Percentiles rank a stretch among this genome's conserved stretches.
phyloP scores from a whole-genome alignment of 1,140 invertebrate species.

The Trachymyrmex cornetzi region DNA sequence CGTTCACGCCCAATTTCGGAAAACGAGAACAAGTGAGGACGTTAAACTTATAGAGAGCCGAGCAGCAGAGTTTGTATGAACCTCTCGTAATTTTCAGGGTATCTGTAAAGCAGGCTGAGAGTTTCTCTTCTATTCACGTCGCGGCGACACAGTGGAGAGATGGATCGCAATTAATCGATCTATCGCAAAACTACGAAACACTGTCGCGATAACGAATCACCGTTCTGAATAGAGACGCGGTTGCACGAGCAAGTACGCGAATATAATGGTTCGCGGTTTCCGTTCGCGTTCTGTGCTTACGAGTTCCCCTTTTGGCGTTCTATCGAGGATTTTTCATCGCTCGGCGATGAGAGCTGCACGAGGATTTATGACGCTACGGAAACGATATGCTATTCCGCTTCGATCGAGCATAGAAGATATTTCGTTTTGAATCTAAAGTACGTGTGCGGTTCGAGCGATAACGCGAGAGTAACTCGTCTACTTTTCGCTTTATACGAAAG shows the following conservation, averaged over 20 bases:
- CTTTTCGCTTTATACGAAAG: neutral
- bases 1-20: neutral
- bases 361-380: conserved; percentile 49
- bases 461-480: conserved; percentile 31
- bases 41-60: conserved; percentile 29
- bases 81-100: conserved; percentile 66
- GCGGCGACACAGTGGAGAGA: conserved; percentile 57
- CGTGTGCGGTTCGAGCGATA: conserved; percentile 29
- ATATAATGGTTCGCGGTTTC: conserved; percentile 57
- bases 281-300: conserved; percentile 46
- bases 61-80: conserved; percentile 57
- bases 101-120: conserved; percentile 54
- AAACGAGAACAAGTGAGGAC: conserved; percentile 9
- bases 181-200: conserved; percentile 67
- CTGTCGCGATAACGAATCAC: conserved; percentile 75
- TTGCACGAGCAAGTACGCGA: conserved; percentile 56
- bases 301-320: conserved; percentile 16
- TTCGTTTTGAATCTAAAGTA: conserved; percentile 53
- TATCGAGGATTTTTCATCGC: conserved; percentile 52
- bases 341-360: conserved; percentile 43
- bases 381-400: conserved; percentile 52
- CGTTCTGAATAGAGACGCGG: conserved; percentile 64
- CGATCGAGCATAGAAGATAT: conserved; percentile 32
- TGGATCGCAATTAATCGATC: conserved; percentile 79
- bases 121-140: conserved; percentile 66